phyloP scores from a whole-genome alignment of 2,888 invertebrate species.

The Philhelius pedissequus region DNA sequence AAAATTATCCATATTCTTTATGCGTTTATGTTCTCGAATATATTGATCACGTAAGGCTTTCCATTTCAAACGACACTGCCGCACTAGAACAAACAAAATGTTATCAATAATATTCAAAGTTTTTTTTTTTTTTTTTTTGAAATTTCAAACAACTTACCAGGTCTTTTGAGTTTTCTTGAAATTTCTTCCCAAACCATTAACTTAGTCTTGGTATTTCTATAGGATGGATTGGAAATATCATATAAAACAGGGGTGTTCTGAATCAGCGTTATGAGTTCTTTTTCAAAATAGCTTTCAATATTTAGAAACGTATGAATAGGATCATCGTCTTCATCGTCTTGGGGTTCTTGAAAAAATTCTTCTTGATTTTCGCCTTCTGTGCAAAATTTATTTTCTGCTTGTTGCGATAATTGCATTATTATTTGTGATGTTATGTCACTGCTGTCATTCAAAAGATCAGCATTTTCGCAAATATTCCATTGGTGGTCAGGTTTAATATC shows the following conservation, averaged over 20 bases:
- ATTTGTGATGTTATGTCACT: constrained; percentile 15
- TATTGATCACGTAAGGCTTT: constrained; percentile 77
- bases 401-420: constrained; percentile 11
- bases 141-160: constrained; percentile 69
- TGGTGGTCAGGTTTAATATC: not conserved
- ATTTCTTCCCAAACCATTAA: constrained; percentile 76
- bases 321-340: constrained; percentile 74
- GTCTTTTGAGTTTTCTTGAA: constrained; percentile 75
- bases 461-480: constrained; percentile 34
- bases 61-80: constrained; percentile 77
- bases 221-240: constrained; percentile 74
- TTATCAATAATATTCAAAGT: not conserved
- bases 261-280: constrained; percentile 75
- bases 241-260: constrained; percentile 75
- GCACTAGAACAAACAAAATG: constrained; percentile 69
- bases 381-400: not conserved
- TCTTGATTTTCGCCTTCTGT: not conserved
- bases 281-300: constrained; percentile 77
- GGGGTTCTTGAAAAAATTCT: not conserved
- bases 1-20: constrained; percentile 71
- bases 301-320: constrained; percentile 77
- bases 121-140: not conserved
- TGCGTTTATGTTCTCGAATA: constrained; percentile 76
- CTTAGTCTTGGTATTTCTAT: constrained; percentile 75
- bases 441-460: not conserved